Conservation (phyloP, 1,140 invertebrate genomes). For the Drosophila nikananu region DNA sequence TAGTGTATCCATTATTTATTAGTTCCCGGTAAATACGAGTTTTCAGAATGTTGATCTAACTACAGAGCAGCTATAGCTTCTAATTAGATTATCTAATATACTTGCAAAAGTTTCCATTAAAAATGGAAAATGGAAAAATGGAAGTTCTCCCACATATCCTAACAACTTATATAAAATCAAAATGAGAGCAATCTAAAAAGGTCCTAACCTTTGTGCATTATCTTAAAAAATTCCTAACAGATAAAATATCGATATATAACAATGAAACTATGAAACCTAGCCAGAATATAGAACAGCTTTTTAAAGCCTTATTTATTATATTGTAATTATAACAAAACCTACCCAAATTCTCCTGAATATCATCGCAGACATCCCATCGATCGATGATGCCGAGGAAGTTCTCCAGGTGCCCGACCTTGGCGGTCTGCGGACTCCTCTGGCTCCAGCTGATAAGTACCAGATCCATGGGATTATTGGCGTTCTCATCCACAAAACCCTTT, state of each 20-base stretch:
- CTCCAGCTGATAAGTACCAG: conserved; percentile 86
- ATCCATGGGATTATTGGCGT: conserved; percentile 86
- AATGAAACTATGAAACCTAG: not conserved
- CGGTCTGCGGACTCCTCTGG: conserved; percentile 75
- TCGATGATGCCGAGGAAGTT: conserved; percentile 87
- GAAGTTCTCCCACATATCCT: not conserved
- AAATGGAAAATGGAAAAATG: not conserved
- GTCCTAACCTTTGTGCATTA: not conserved
- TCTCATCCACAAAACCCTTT: conserved; percentile 49
- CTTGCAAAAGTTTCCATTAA: not conserved
- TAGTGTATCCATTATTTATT: not conserved
- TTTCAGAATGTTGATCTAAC: not conserved
- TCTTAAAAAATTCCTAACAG: not conserved
- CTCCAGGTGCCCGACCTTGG: conserved; percentile 86
- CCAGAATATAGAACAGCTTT: not conserved
- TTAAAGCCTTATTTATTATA: not conserved
- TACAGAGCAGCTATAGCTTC: not conserved
- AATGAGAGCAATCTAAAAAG: too few relatives aligned
- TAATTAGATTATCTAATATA: not conserved
- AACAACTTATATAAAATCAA: not conserved
- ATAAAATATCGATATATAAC: not conserved
- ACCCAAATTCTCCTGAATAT: conserved; percentile 87
- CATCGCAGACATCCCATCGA: conserved; percentile 89
- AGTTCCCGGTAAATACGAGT: not conserved
- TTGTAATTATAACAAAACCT: conserved; percentile 43